phyloP scores from a whole-genome alignment of 2,113 vertebrate species.

The Pteropus alecto region DNA sequence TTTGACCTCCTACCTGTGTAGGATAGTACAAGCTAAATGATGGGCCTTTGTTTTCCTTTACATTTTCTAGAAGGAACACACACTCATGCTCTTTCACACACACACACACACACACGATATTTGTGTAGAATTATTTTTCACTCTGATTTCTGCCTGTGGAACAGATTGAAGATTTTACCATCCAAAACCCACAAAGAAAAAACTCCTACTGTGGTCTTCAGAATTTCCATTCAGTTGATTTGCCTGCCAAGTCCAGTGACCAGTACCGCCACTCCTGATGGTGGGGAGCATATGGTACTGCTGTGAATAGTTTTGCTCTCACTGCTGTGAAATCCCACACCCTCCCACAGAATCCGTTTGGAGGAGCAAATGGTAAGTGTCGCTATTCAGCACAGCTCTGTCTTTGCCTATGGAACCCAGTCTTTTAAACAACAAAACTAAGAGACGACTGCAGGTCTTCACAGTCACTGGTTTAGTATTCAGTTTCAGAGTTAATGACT shows the following conservation, averaged over 20 bases:
- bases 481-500: background rate
- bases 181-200: constrained; percentile 72
- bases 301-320: constrained; percentile 71
- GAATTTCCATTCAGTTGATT: constrained; percentile 70
- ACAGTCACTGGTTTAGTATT: background rate
- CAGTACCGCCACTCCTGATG: constrained; percentile 69
- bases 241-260: constrained; percentile 74
- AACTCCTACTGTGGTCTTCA: constrained; percentile 66
- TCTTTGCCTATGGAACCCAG: constrained; percentile 26
- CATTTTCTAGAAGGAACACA: constrained; percentile 10
- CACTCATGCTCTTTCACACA: background rate
- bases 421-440: constrained; percentile 35
- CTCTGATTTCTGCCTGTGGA: constrained; percentile 68
- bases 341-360: constrained; percentile 74
- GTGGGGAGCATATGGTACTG: constrained; percentile 77
- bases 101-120: background rate
- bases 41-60: background rate
- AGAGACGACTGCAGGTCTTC: background rate
- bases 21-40: background rate
- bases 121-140: constrained; percentile 30
- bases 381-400: constrained; percentile 42
- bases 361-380: constrained; percentile 72
- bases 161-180: constrained; percentile 73
- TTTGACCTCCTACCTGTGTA: background rate
- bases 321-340: constrained; percentile 73